phyloP scores from a whole-genome alignment of 2,113 vertebrate genomes.

The Copsychus sechellarum region DNA sequence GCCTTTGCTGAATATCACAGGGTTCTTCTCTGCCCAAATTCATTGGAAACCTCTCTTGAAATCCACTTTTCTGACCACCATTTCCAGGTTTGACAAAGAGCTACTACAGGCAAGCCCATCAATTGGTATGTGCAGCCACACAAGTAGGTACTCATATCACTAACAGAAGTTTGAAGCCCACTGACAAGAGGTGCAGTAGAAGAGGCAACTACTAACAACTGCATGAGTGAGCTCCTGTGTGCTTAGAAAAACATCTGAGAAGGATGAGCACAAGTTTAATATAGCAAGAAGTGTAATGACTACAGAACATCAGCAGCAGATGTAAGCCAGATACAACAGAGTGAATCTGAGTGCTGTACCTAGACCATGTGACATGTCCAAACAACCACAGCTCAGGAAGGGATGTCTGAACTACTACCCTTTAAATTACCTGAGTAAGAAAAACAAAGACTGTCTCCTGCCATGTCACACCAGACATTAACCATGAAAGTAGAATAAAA shows the following conservation, averaged over 20 bases:
- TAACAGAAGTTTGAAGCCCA: not conserved
- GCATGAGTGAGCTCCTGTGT: not conserved
- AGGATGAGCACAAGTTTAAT: not conserved
- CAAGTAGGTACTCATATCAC: not conserved
- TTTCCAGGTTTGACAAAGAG: not conserved
- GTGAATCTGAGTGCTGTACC: not conserved
- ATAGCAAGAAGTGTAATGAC: not conserved
- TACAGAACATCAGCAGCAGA: not conserved
- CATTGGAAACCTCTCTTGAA: accelerated
- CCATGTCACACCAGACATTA: not conserved
- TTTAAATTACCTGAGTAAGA: not conserved
- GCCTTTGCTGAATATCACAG: not conserved
- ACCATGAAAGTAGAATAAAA: not conserved
- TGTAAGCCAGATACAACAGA: not conserved
- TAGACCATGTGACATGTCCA: not conserved
- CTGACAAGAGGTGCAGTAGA: not conserved
- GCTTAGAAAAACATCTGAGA: not conserved
- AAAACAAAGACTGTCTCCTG: not conserved
- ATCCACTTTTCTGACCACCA: not conserved
- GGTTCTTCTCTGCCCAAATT: not conserved
- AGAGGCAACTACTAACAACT: not conserved
- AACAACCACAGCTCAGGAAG: not conserved
- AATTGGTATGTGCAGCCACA: accelerated
- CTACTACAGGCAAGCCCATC: not conserved
- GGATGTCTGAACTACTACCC: not conserved